A percentile compares a stretch with the other conserved stretches of the same genome.
These are phyloP conservation scores for Trilocha varians DNA, from an alignment of 2,888 invertebrate genomes.

Conservation along the genomic window DNA sequence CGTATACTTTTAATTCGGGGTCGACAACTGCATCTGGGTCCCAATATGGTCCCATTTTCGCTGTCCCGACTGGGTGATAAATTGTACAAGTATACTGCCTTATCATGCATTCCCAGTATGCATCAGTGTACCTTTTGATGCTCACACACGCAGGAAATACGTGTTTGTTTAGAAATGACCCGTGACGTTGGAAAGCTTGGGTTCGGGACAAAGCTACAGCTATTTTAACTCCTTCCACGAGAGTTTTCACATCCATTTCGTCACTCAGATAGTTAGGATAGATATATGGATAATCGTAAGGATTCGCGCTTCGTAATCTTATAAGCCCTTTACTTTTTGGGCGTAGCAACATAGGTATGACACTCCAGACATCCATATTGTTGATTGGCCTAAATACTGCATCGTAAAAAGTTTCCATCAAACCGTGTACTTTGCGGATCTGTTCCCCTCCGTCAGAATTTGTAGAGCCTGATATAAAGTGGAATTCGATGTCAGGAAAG, in stretches of 20 bases:
- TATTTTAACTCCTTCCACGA: slow-evolving; percentile 90
- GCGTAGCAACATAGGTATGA: slow-evolving; percentile 87
- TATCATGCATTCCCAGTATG: slow-evolving; percentile 92
- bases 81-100: slow-evolving; percentile 86
- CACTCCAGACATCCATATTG: slow-evolving; percentile 86
- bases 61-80: slow-evolving; percentile 90
- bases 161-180: slow-evolving; percentile 78
- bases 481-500: slow-evolving; percentile 92
- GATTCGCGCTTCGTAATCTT: slow-evolving; percentile 85
- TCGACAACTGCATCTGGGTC: slow-evolving; percentile 89
- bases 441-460: slow-evolving; percentile 90
- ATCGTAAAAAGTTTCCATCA: slow-evolving; percentile 82
- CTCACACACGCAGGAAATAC: slow-evolving; percentile 85
- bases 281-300: slow-evolving; percentile 90
- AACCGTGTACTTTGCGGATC: slow-evolving; percentile 84
- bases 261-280: slow-evolving; percentile 93
- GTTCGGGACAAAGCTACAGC: slow-evolving; percentile 86
- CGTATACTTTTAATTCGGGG: slow-evolving; percentile 84
- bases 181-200: slow-evolving; percentile 81
- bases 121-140: slow-evolving; percentile 78
- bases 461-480: slow-evolving; percentile 89
- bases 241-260: slow-evolving; percentile 82
- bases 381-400: slow-evolving; percentile 82
- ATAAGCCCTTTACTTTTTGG: slow-evolving; percentile 89
- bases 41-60: slow-evolving; percentile 92